Percentiles rank a stretch among this genome's conserved stretches.
phyloP scores from a whole-genome alignment of 2,797 vertebrate genomes.

The Pangasius djambal region DNA sequence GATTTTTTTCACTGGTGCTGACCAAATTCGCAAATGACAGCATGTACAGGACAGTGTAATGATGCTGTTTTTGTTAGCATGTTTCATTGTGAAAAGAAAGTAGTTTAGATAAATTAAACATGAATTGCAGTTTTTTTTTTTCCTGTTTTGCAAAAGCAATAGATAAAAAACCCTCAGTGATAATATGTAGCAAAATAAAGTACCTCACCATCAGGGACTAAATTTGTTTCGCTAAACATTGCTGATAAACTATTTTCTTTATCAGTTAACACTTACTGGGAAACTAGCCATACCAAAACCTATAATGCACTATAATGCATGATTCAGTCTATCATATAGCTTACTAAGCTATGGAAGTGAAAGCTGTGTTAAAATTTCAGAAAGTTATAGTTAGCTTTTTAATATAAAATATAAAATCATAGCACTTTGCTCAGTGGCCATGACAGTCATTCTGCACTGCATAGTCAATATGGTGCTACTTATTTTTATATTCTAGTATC shows the following conservation, averaged over 20 bases:
- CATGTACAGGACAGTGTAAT: constrained; percentile 74
- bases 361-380: not conserved
- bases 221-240: not conserved
- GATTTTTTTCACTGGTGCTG: constrained; percentile 73
- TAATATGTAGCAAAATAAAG: constrained; percentile 28
- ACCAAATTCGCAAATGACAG: constrained; percentile 60
- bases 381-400: not conserved
- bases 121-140: constrained; percentile 46
- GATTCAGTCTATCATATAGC: not conserved
- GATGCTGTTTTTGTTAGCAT: constrained; percentile 54
- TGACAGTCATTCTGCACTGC: not conserved
- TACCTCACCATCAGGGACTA: constrained; percentile 27
- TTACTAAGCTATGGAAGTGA: not conserved
- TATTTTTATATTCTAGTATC: constrained; percentile 10
- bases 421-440: constrained; percentile 15
- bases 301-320: not conserved
- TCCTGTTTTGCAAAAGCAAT: constrained; percentile 29
- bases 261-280: not conserved
- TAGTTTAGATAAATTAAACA: constrained; percentile 34
- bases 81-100: constrained; percentile 54
- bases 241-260: not conserved
- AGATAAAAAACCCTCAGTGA: constrained; percentile 1
- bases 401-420: not conserved
- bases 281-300: not conserved
- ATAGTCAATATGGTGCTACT: constrained; percentile 13